phyloP scores from a whole-genome alignment of 2,113 vertebrate species.

The Dolichotis patagonum region DNA sequence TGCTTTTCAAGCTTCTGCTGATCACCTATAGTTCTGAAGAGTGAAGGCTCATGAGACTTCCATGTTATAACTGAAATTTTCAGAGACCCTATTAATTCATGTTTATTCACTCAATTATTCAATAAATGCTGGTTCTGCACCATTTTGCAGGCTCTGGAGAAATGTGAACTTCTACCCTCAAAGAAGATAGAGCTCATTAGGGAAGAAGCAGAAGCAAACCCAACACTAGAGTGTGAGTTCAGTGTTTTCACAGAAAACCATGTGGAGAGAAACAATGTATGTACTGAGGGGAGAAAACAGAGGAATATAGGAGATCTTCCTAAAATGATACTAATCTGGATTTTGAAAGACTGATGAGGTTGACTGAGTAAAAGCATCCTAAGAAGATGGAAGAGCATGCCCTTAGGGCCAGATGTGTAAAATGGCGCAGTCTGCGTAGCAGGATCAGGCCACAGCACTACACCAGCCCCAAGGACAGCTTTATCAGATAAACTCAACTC shows the following conservation, averaged over 20 bases:
- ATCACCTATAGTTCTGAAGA: not conserved
- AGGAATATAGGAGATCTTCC: not conserved
- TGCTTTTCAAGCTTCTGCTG: not conserved
- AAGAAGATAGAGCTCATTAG: not conserved
- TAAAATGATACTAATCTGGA: not conserved
- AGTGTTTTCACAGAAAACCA: not conserved
- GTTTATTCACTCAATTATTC: not conserved
- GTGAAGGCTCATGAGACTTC: not conserved
- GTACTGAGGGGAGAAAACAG: no score
- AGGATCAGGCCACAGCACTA: not conserved
- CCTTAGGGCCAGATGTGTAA: not conserved
- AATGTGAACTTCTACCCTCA: conserved; percentile 2
- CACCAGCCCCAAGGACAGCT: not conserved
- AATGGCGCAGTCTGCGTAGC: not conserved
- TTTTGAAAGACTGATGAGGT: not conserved
- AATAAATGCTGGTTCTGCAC: not conserved
- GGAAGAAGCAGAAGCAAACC: not conserved
- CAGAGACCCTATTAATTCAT: not conserved
- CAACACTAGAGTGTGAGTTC: not conserved
- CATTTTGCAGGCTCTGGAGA: not conserved
- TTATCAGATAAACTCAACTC: not conserved
- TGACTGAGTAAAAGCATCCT: not conserved
- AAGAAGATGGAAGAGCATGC: not conserved
- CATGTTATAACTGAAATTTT: not conserved
- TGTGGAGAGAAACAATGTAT: not conserved